phyloP scores from a whole-genome alignment of 2,888 invertebrate genomes.

The Pheosia tremula region DNA sequence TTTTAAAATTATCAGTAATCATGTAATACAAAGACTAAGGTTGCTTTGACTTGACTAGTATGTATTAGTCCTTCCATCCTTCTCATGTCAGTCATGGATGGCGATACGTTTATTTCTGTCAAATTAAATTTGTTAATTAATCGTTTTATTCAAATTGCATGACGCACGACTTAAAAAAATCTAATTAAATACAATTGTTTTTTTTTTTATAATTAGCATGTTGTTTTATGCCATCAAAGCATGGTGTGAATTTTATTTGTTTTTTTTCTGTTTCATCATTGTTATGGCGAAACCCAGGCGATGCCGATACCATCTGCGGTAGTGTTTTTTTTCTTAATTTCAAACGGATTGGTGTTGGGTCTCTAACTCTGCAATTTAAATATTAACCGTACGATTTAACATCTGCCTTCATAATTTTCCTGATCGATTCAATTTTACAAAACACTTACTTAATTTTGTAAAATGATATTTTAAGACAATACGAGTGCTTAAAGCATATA shows the following conservation, averaged over 20 bases:
- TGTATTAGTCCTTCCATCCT: too few species aligned
- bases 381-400: conserved; percentile 14
- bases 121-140: too few species aligned
- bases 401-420: neutral
- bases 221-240: conserved; percentile 54
- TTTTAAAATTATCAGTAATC: too few species aligned
- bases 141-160: neutral
- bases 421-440: too few species aligned
- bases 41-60: too few species aligned
- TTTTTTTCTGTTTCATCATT: conserved; percentile 78
- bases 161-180: neutral
- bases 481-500: too few species aligned
- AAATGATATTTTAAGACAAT: too few species aligned
- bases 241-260: conserved; percentile 71
- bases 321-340: conserved; percentile 78
- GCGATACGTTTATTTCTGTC: too few species aligned
- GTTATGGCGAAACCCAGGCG: conserved; percentile 84
- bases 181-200: conserved; percentile 9
- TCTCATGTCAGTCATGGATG: too few species aligned
- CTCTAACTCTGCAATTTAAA: conserved; percentile 40
- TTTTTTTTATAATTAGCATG: conserved; percentile 41
- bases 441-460: too few species aligned
- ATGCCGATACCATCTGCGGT: conserved; percentile 89
- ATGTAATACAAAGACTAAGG: too few species aligned
- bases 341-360: conserved; percentile 54